Evolutionary conservation across 2,888 invertebrate genomes (phyloP).

Genomic region (Chrysolina oricalcia): DNA sequence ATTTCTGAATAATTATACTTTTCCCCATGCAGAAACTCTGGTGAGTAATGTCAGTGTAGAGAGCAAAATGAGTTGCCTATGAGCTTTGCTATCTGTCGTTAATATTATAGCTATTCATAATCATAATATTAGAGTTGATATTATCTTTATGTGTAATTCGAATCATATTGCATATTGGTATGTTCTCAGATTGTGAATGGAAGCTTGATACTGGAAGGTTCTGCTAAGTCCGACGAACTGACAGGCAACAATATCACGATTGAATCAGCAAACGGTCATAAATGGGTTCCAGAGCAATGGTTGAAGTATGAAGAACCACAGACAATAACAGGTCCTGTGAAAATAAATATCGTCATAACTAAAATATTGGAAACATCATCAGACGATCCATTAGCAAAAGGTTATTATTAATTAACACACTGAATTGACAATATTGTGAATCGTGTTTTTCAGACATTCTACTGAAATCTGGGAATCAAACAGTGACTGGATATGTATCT

Average conservation of each 20-base stretch:
- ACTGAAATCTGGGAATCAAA: slow-evolving; percentile 53
- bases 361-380: slow-evolving; percentile 52
- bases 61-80: too few relatives aligned
- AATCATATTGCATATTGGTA: slow-evolving; percentile 9
- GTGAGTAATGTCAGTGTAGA: slow-evolving; percentile 7
- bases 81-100: too few relatives aligned
- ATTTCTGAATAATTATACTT: slow-evolving; percentile 21
- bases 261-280: slow-evolving; percentile 57
- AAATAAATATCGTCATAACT: slow-evolving; percentile 51
- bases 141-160: not conserved
- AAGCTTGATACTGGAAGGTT: slow-evolving; percentile 55
- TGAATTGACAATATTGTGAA: not conserved
- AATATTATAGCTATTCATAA: too few relatives aligned
- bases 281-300: slow-evolving; percentile 63
- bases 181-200: slow-evolving; percentile 56
- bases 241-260: slow-evolving; percentile 55
- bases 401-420: slow-evolving; percentile 48
- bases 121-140: not conserved
- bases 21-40: not conserved
- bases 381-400: slow-evolving; percentile 54
- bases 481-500: slow-evolving; percentile 47
- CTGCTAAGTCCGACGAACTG: slow-evolving; percentile 51
- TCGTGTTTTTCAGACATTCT: slow-evolving; percentile 57
- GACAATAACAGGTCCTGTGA: slow-evolving; percentile 60
- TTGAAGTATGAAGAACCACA: slow-evolving; percentile 61